A percentile compares a stretch with the other conserved stretches of the same genome.
These are phyloP conservation scores for Asarcornis scutulata DNA, from an alignment of 2,113 vertebrate species.

Conservation along the genomic window DNA sequence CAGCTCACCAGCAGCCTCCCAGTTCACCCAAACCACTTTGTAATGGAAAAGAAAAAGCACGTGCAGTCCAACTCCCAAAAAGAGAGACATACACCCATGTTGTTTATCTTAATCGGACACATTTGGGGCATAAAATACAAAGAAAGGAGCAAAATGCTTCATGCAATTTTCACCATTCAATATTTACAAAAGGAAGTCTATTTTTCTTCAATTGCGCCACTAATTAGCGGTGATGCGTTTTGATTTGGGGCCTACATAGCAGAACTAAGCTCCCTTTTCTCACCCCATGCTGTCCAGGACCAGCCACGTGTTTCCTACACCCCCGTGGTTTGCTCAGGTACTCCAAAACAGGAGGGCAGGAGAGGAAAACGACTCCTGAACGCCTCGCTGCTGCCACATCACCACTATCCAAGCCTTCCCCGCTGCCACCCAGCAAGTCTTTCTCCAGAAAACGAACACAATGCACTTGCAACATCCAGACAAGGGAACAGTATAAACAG, in stretches of 20 bases:
- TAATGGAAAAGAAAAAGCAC: slow-evolving; percentile 49
- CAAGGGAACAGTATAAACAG: not conserved
- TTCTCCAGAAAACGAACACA: not conserved
- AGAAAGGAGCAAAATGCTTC: not conserved
- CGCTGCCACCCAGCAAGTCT: not conserved
- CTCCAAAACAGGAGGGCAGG: not conserved
- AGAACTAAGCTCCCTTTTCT: not conserved
- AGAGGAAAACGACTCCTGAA: not conserved
- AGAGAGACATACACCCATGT: too few species aligned
- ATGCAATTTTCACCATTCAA: slow-evolving; percentile 16
- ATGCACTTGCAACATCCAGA: not conserved
- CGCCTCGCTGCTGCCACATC: not conserved
- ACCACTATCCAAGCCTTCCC: fast-evolving
- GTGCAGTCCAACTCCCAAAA: slow-evolving; percentile 47
- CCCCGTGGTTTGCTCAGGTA: not conserved
- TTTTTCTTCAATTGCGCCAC: slow-evolving; percentile 2
- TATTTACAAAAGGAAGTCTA: slow-evolving; percentile 36
- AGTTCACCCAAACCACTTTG: slow-evolving; percentile 57
- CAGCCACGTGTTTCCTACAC: not conserved
- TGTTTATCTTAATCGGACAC: slow-evolving; percentile 44
- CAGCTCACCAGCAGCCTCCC: not conserved
- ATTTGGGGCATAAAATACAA: not conserved
- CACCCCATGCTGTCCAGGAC: not conserved
- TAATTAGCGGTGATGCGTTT: not conserved
- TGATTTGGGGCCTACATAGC: not conserved